Evolutionary conservation across 2,797 vertebrate genomes (phyloP), one percentile per base, ranked within the genome.

Genomic region (Rhinella marina): DNA sequence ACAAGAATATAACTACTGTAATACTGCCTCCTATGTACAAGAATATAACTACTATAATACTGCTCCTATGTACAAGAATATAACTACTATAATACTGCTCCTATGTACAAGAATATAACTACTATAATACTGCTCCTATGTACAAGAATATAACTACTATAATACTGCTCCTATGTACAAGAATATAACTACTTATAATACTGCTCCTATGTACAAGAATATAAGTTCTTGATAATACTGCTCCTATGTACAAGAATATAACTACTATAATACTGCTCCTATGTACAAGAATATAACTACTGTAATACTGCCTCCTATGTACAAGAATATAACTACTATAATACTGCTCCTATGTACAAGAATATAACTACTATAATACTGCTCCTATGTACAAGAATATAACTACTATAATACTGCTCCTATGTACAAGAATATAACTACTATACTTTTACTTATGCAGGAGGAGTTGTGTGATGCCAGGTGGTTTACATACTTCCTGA

Each of bases 141-240:
- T 62, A 62, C 61, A 62, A 62, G 61, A 62, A 62, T 62, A 62
- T 62, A 62, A 62, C 61, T 62, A 62, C 61, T 62, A 62, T 62
- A 62, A 62, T 62, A 62, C 61, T 56, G 54, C 54, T 56, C 54
- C 54, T 56, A 56, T 56, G 54, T 56, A 56, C 54, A 62, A 62
- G 59, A 62, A 62, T 62, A 62, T 62, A 62, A 62, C 59, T 62
- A 62, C 59, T n/a, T 62, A 62, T 62, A 62, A 62, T 62, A 62
- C 19, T 62, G 59, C 32, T 23, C 59, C 59, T 62, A 62, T 62
- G 11, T 62, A 62, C 59, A 62, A 62, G 21, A 62, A 62, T 62
- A 62, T n/a, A 23, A 62, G 7, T 62, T n/a, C 61, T 62, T n/a
- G n/a, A 57, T 57, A 57, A 14, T 57, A 57, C 56, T 57, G 13